A percentile compares a stretch with the other conserved stretches of the same genome.
Conservation (phyloP, 2,888 invertebrate species). For the Scaptomyza reducta region DNA sequence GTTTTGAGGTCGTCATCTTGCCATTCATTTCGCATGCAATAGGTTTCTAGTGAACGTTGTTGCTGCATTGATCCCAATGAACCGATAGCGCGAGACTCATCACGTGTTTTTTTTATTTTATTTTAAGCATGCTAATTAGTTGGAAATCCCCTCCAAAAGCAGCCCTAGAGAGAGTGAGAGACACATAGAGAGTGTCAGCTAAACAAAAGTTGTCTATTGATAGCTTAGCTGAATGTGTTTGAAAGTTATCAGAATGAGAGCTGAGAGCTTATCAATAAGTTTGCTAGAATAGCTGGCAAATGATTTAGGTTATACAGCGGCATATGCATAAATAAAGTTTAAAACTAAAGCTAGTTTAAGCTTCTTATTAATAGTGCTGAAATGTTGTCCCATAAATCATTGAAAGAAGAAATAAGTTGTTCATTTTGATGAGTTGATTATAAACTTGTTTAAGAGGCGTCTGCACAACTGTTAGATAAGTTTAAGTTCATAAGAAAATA, state of each 20-base stretch:
- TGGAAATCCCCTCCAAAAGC: constrained; percentile 57
- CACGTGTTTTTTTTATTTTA: constrained; percentile 60
- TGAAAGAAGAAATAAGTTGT: too few relatives aligned
- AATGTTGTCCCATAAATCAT: too few relatives aligned
- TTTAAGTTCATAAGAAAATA: too few relatives aligned
- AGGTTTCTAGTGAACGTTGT: constrained; percentile 8
- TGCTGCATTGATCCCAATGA: constrained; percentile 62
- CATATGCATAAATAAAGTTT: too few relatives aligned
- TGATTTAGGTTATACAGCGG: neutral
- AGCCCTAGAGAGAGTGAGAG: neutral
- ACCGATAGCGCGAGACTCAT: constrained; percentile 61
- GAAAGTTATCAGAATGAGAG: neutral
- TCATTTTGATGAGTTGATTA: too few relatives aligned
- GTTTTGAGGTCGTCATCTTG: constrained; percentile 17
- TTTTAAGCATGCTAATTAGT: constrained; percentile 46
- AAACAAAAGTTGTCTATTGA: neutral
- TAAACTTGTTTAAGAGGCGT: too few relatives aligned
- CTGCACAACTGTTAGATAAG: too few relatives aligned
- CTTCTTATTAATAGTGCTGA: too few relatives aligned
- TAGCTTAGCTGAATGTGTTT: constrained; percentile 2
- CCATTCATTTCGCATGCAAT: constrained; percentile 43
- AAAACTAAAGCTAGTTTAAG: too few relatives aligned
- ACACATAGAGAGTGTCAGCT: neutral
- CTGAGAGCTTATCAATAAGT: neutral
- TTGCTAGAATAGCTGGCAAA: neutral